These are phyloP conservation scores for Campylomormyrus tamandua DNA, from an alignment of 2,113 vertebrate species.

Conservation along the genomic window DNA sequence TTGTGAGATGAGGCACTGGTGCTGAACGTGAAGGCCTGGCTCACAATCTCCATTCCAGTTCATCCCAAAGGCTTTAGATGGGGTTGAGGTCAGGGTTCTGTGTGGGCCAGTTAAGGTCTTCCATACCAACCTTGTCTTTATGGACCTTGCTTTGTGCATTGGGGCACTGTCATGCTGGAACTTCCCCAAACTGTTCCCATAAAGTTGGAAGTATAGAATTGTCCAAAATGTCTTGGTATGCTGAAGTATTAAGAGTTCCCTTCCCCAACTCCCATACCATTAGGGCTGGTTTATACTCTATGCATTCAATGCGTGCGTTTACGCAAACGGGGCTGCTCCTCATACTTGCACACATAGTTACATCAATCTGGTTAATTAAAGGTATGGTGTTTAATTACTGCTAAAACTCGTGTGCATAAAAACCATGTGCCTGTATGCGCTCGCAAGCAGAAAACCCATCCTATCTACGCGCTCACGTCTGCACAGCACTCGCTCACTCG, in stretches of 20 bases:
- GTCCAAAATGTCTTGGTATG: neutral
- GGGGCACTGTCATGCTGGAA: neutral
- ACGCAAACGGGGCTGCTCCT: neutral
- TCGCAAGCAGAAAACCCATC: too few relatives aligned
- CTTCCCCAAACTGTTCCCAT: neutral
- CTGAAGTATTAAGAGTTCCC: neutral
- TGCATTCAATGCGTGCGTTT: neutral
- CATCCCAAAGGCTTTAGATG: neutral
- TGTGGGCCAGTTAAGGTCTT: neutral
- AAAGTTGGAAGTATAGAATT: neutral
- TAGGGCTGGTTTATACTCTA: neutral
- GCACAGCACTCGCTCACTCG: too few relatives aligned
- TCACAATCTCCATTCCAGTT: neutral
- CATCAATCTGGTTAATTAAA: neutral
- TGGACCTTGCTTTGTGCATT: neutral
- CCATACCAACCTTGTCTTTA: neutral
- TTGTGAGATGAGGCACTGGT: neutral
- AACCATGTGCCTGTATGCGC: too few relatives aligned
- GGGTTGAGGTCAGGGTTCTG: neutral
- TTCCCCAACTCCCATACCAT: neutral
- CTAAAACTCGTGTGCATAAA: too few relatives aligned
- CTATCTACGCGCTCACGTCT: too few relatives aligned
- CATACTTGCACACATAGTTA: neutral
- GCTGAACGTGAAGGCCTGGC: neutral
- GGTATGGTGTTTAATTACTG: neutral